Evolutionary conservation across 2,113 vertebrate genomes (phyloP).

Genomic region (Egretta garzetta): DNA sequence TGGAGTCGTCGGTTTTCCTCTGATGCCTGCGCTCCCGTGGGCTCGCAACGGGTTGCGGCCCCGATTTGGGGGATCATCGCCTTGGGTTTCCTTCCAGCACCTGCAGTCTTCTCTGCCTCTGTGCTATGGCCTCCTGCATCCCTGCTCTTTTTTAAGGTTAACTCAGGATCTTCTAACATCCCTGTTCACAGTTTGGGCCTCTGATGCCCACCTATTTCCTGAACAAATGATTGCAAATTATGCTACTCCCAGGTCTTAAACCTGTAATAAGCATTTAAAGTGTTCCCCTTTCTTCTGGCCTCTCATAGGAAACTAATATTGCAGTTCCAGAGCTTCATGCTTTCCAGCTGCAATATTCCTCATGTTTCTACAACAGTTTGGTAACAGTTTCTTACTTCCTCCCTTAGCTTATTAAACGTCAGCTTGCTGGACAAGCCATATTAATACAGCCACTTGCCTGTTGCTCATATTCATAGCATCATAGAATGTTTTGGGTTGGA

Average conservation of each 20-base stretch:
- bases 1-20: neutral
- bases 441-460: neutral
- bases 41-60: neutral
- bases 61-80: accelerated
- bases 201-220: neutral
- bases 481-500: too few relatives aligned
- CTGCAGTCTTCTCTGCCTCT: neutral
- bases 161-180: neutral
- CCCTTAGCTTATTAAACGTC: neutral
- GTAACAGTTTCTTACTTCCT: neutral
- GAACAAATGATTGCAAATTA: neutral
- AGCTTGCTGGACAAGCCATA: neutral
- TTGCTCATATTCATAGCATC: neutral
- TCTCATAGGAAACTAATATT: neutral
- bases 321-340: neutral
- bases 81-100: neutral
- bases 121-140: neutral
- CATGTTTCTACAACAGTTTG: neutral
- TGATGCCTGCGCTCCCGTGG: neutral
- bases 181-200: neutral
- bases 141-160: neutral
- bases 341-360: neutral
- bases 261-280: neutral
- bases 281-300: neutral
- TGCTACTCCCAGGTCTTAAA: neutral